Percentiles rank a stretch among this genome's conserved stretches.
Evolutionary conservation across 2,888 invertebrate species (phyloP).

Genomic region (Heliconius ismenius): DNA sequence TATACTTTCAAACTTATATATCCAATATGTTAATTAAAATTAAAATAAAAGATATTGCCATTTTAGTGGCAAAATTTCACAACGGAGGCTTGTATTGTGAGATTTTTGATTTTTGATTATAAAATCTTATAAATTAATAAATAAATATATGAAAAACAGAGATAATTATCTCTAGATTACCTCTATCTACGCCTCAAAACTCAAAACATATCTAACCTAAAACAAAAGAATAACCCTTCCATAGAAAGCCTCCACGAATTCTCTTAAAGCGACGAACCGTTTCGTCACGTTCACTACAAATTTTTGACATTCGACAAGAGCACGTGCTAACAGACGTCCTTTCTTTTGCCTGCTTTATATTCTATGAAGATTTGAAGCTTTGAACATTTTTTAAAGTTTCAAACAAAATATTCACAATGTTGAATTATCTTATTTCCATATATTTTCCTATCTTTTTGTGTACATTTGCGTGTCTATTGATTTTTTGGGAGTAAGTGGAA

Average conservation of each 20-base stretch:
- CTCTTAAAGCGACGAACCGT: slow-evolving; percentile 10
- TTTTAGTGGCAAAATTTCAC: too few relatives aligned
- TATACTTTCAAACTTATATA: too few relatives aligned
- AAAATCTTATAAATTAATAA: too few relatives aligned
- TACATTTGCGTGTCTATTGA: background rate
- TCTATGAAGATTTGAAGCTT: slow-evolving; percentile 8
- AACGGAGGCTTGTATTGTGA: too few relatives aligned
- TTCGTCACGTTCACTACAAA: slow-evolving; percentile 38
- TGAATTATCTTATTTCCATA: background rate
- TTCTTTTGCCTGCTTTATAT: slow-evolving; percentile 22
- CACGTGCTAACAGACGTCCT: slow-evolving; percentile 22
- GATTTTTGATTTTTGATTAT: too few relatives aligned
- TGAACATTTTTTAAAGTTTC: slow-evolving; percentile 12
- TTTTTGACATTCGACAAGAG: slow-evolving; percentile 37
- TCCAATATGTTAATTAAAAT: too few relatives aligned
- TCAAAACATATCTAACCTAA: background rate
- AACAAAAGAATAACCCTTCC: background rate
- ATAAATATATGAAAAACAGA: too few relatives aligned
- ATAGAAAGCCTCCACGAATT: background rate
- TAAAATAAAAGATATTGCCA: too few relatives aligned
- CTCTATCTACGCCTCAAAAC: too few relatives aligned
- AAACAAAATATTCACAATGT: background rate
- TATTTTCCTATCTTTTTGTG: background rate
- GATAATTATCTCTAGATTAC: too few relatives aligned
- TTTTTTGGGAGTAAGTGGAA: too few relatives aligned